A percentile compares a stretch with the other conserved stretches of the same genome.
phyloP scores from a whole-genome alignment of 2,888 invertebrate species.

The Drosophila hawaiiensis region DNA sequence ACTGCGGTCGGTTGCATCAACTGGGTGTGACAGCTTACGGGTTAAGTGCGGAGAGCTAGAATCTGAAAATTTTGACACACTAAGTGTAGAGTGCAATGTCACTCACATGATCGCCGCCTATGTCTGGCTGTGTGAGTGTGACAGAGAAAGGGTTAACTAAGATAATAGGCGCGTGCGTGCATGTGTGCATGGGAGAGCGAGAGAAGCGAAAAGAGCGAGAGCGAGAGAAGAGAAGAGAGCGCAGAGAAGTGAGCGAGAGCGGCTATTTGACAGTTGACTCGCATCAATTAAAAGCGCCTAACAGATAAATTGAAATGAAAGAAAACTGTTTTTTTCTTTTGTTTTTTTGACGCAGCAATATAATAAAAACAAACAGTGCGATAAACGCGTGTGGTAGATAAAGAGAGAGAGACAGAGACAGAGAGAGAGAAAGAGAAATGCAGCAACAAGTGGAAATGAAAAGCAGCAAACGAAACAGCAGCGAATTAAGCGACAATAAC shows the following conservation, averaged over 20 bases:
- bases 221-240: conserved; percentile 19
- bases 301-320: conserved; percentile 45
- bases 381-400: conserved; percentile 50
- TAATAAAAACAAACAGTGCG: conserved; percentile 53
- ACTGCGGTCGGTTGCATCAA: conserved; percentile 5
- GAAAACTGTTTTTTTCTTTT: conserved; percentile 22
- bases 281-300: conserved; percentile 61
- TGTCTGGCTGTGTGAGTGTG: conserved; percentile 9
- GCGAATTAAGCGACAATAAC: conserved; percentile 49
- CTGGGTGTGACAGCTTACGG: conserved; percentile 24
- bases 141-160: conserved; percentile 18
- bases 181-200: conserved; percentile 19
- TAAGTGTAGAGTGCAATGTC: conserved; percentile 52
- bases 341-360: conserved; percentile 46
- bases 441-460: conserved; percentile 52
- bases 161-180: conserved; percentile 51
- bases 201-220: conserved; percentile 17
- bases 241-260: neutral
- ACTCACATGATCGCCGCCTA: conserved; percentile 9
- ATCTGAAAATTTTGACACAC: conserved; percentile 13
- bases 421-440: conserved; percentile 33
- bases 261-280: conserved; percentile 58
- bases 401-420: neutral
- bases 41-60: conserved; percentile 35
- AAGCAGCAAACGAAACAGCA: conserved; percentile 43